Percentiles rank a stretch among this genome's conserved stretches.
These are phyloP conservation scores for Arvicanthis niloticus DNA, from an alignment of 2,113 vertebrate genomes.

Conservation along the genomic window DNA sequence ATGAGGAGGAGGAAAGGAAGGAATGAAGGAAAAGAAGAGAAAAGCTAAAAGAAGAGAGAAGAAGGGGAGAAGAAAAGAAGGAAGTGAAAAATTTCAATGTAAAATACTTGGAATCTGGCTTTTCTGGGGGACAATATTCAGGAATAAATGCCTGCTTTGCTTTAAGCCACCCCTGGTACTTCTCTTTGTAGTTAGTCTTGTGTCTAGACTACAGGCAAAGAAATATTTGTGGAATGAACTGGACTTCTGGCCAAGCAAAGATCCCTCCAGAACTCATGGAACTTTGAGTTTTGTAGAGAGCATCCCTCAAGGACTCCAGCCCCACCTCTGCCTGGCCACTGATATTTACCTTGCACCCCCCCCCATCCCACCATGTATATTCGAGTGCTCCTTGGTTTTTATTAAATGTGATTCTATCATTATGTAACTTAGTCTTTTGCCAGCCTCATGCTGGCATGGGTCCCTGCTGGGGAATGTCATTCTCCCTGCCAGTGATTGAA, in stretches of 20 bases:
- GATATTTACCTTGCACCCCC: background rate
- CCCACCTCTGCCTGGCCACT: background rate
- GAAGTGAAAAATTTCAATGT: background rate
- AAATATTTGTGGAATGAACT: background rate
- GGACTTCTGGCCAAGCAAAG: background rate
- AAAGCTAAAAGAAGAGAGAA: background rate
- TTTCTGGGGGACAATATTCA: background rate
- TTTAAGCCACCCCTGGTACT: background rate
- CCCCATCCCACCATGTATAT: background rate
- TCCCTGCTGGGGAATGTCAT: background rate
- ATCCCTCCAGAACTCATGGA: background rate
- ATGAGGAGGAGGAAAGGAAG: background rate
- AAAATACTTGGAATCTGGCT: background rate
- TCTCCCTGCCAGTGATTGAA: slow-evolving; percentile 20
- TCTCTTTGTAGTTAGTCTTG: background rate
- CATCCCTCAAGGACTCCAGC: too few relatives aligned
- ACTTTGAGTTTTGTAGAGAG: background rate
- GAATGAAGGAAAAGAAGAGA: background rate
- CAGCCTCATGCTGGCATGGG: slow-evolving; percentile 22
- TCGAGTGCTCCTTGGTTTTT: slow-evolving; percentile 54
- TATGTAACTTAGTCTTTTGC: background rate
- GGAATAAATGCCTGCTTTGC: background rate
- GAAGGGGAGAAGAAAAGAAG: too few relatives aligned
- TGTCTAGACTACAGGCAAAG: background rate
- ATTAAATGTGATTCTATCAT: slow-evolving; percentile 29